Conservation (phyloP, 1,140 invertebrate genomes). For the Paraescarpia echinospica region DNA sequence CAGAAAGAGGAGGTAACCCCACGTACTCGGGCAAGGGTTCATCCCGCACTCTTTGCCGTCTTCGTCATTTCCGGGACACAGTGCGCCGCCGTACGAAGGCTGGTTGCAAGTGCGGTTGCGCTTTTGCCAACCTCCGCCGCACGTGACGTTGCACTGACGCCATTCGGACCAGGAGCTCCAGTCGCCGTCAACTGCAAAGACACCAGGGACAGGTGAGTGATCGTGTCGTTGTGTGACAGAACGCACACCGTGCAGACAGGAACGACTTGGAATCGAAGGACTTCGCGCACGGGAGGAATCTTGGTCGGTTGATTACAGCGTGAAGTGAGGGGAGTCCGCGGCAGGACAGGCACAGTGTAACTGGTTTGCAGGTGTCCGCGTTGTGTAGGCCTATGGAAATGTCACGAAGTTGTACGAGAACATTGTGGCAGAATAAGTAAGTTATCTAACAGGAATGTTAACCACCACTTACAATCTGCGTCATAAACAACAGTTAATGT, state of each 20-base stretch:
- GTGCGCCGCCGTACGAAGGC: slow-evolving; percentile 31
- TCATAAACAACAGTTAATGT: too few relatives aligned
- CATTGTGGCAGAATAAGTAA: too few relatives aligned
- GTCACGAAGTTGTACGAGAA: too few relatives aligned
- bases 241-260: background rate
- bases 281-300: too few relatives aligned
- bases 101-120: slow-evolving; percentile 34
- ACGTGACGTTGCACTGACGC: slow-evolving; percentile 36
- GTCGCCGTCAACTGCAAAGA: slow-evolving; percentile 37
- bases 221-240: background rate
- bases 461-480: too few relatives aligned
- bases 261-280: background rate
- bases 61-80: slow-evolving; percentile 21
- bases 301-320: too few relatives aligned
- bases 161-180: slow-evolving; percentile 35
- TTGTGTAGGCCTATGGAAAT: too few relatives aligned
- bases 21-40: slow-evolving; percentile 10
- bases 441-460: background rate
- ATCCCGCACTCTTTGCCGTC: slow-evolving; percentile 11
- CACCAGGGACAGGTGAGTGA: background rate
- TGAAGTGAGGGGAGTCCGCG: background rate
- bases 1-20: background rate
- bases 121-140: slow-evolving; percentile 35
- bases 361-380: background rate
- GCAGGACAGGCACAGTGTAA: background rate